These are phyloP conservation scores for Scolopax bukidnonensis DNA, from an alignment of 2,797 vertebrate genomes.

Conservation along the genomic window DNA sequence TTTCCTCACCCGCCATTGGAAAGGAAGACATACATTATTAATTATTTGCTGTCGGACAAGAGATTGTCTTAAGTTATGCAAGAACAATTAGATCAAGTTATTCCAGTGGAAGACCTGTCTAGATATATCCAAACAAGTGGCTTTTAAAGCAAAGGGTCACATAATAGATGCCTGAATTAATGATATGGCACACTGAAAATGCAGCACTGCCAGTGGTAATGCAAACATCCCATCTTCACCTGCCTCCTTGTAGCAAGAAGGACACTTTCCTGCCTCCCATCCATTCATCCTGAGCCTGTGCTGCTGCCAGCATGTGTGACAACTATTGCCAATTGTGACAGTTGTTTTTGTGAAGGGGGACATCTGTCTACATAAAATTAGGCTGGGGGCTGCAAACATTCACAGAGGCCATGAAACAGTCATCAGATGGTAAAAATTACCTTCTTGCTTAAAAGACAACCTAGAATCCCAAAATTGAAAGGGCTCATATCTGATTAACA, in stretches of 20 bases:
- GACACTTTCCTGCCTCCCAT: background rate
- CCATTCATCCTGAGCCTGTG: background rate
- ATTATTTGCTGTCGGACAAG: background rate
- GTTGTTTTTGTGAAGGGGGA: conserved; percentile 61
- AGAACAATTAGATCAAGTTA: background rate
- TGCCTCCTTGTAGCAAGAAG: background rate
- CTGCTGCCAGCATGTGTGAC: conserved; percentile 8
- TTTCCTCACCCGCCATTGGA: background rate
- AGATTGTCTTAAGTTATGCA: background rate
- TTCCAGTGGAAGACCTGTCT: background rate
- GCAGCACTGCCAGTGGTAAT: background rate
- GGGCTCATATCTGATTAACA: background rate
- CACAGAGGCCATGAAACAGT: conserved; percentile 36
- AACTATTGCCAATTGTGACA: conserved; percentile 46
- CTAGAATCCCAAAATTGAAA: background rate
- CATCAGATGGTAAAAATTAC: conserved; percentile 57
- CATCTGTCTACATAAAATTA: conserved; percentile 62
- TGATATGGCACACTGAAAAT: background rate
- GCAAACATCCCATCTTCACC: background rate
- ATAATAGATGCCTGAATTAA: background rate
- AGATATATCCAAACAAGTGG: background rate
- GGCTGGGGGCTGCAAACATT: conserved; percentile 32
- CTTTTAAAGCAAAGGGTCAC: background rate
- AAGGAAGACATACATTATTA: background rate
- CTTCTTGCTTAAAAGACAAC: conserved; percentile 45